phyloP scores from a whole-genome alignment of 2,888 invertebrate species.

The Netelia virgata region DNA sequence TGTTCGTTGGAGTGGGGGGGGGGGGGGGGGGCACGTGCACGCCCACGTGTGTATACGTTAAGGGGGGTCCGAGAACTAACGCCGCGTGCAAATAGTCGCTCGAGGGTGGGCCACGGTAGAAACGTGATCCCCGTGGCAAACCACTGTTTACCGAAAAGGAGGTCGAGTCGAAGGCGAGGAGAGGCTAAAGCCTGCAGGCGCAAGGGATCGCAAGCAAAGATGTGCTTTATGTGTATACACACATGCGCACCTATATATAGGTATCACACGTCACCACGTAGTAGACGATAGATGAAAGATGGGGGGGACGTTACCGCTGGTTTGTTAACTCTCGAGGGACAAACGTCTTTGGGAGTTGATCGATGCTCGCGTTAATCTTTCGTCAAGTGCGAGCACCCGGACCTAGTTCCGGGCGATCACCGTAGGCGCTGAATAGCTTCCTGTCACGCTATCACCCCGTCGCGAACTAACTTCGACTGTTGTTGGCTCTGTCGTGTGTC shows the following conservation, averaged over 20 bases:
- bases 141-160: slow-evolving; percentile 80
- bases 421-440: slow-evolving; percentile 55
- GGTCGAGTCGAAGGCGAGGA: slow-evolving; percentile 58
- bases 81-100: slow-evolving; percentile 78
- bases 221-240: slow-evolving; percentile 20
- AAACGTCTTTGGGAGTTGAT: slow-evolving; percentile 76
- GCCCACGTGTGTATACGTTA: slow-evolving; percentile 72
- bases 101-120: slow-evolving; percentile 75
- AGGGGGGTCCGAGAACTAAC: slow-evolving; percentile 70
- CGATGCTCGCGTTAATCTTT: slow-evolving; percentile 80
- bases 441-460: slow-evolving; percentile 61
- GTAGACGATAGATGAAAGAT: slow-evolving; percentile 17
- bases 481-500: slow-evolving; percentile 37
- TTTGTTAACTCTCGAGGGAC: slow-evolving; percentile 66
- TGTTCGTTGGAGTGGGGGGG: background rate
- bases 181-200: slow-evolving; percentile 54
- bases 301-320: slow-evolving; percentile 42
- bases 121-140: slow-evolving; percentile 83
- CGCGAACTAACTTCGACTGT: slow-evolving; percentile 10
- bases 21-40: slow-evolving; percentile 74
- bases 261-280: background rate
- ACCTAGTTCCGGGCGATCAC: slow-evolving; percentile 57
- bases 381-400: slow-evolving; percentile 68
- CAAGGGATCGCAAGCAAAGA: slow-evolving; percentile 47
- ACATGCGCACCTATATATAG: background rate